Conservation (phyloP, 23 tunicate species). For the Phallusia fumigata region DNA sequence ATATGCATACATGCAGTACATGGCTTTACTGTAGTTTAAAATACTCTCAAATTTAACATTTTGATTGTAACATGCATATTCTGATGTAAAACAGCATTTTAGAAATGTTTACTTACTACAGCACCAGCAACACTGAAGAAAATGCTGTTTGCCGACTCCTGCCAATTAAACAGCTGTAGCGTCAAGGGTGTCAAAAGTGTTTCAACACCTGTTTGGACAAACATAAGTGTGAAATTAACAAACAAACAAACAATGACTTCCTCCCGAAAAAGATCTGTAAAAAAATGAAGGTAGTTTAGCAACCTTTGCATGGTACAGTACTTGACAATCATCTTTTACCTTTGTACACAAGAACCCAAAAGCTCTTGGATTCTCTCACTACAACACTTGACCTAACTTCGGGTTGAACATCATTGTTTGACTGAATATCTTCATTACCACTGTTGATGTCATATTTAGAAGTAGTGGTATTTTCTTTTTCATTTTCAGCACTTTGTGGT, state of each 20-base stretch:
- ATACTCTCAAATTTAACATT: no score
- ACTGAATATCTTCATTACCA: not conserved
- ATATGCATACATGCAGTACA: no score
- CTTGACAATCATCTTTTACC: not conserved
- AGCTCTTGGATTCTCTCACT: not conserved
- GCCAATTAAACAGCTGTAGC: conserved; percentile 51
- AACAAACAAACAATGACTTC: conserved; percentile 82
- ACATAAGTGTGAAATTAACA: conserved; percentile 67
- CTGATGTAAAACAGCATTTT: no score
- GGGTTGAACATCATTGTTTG: not conserved
- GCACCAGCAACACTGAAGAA: conserved; percentile 61
- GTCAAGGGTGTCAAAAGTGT: conserved; percentile 75
- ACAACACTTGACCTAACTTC: not conserved
- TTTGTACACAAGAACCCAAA: not conserved
- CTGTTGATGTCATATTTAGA: not conserved
- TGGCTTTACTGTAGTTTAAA: no score
- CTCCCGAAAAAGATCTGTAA: conserved; percentile 66
- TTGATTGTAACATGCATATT: no score
- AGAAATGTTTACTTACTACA: conserved; percentile 24
- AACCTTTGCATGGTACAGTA: not conserved
- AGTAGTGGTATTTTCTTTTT: not conserved
- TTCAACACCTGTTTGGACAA: conserved; percentile 77
- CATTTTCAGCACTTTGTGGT: not conserved
- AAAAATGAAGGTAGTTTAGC: not conserved
- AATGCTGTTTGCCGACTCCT: conserved; percentile 52